Percentiles rank a stretch among this genome's conserved stretches.
Conservation (phyloP, 2,888 invertebrate genomes). For the Drepanosiphum platanoidis region DNA sequence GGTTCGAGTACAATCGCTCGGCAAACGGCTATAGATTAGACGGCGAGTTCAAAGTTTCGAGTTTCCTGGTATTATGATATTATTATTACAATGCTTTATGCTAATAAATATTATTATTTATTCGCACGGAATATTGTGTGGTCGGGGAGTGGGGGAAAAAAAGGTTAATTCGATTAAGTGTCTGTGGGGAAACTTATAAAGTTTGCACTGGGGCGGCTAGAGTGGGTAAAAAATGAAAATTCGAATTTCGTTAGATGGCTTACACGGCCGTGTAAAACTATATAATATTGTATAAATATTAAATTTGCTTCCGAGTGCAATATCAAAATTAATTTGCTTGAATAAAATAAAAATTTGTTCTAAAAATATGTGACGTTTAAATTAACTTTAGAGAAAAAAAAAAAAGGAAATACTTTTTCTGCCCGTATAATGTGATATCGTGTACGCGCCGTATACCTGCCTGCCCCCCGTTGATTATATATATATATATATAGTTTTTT, state of each 20-base stretch:
- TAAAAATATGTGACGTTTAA: conserved; percentile 43
- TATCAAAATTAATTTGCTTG: conserved; percentile 18
- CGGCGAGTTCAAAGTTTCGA: not conserved
- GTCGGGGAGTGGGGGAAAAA: too few relatives aligned
- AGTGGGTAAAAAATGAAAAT: not conserved
- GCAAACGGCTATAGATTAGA: not conserved
- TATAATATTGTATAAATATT: not conserved
- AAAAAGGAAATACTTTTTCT: conserved; percentile 26
- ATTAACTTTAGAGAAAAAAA: conserved; percentile 26
- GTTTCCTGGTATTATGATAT: not conserved
- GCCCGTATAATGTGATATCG: conserved; percentile 15
- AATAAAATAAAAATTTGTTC: conserved; percentile 29
- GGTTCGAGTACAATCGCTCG: not conserved
- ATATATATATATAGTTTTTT: too few relatives aligned
- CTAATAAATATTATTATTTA: not conserved
- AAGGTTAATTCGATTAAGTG: conserved; percentile 30
- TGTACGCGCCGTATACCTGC: too few relatives aligned
- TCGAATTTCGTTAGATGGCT: not conserved
- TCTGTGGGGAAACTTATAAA: not conserved
- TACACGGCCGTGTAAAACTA: not conserved
- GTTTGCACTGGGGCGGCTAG: not conserved
- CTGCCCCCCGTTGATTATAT: conserved; percentile 45
- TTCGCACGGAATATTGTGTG: not conserved
- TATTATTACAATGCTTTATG: not conserved
- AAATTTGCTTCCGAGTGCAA: not conserved